A percentile compares a stretch with the other conserved stretches of the same genome.
Conservation (phyloP, 2,113 vertebrate genomes). For the Sarotherodon lohbergeri region DNA sequence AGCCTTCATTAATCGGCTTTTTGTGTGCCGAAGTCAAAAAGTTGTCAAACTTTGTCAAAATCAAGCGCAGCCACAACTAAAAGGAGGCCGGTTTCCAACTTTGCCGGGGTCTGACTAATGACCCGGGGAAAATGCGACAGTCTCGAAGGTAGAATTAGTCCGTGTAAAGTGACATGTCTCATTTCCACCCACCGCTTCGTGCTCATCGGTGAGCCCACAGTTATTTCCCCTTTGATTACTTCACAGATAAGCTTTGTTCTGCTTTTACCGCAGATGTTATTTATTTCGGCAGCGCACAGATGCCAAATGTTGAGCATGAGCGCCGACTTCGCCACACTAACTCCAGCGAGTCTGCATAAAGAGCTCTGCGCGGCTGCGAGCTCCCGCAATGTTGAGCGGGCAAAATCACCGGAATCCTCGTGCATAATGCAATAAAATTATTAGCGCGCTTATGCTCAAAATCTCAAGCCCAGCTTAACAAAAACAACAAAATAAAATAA, state of each 20-base stretch:
- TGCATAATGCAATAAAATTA: background rate
- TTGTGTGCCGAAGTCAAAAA: conserved; percentile 75
- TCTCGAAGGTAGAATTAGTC: conserved; percentile 64
- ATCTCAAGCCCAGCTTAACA: background rate
- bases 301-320: background rate
- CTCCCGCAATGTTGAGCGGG: too few species aligned
- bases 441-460: background rate
- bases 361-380: background rate
- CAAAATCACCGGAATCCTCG: background rate
- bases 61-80: conserved; percentile 70
- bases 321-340: background rate
- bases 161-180: conserved; percentile 68
- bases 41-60: conserved; percentile 90
- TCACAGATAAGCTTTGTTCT: background rate
- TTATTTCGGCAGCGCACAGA: background rate
- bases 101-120: conserved; percentile 71
- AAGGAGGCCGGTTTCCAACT: conserved; percentile 57
- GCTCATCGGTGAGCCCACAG: conserved; percentile 6
- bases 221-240: background rate
- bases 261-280: background rate
- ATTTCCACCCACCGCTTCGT: conserved; percentile 52
- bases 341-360: background rate
- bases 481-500: background rate
- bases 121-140: conserved; percentile 76
- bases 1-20: conserved; percentile 72